Evolutionary conservation across 2,888 invertebrate species (phyloP), one percentile per base, ranked within the genome.

Genomic region (Zeuzera pyrina): DNA sequence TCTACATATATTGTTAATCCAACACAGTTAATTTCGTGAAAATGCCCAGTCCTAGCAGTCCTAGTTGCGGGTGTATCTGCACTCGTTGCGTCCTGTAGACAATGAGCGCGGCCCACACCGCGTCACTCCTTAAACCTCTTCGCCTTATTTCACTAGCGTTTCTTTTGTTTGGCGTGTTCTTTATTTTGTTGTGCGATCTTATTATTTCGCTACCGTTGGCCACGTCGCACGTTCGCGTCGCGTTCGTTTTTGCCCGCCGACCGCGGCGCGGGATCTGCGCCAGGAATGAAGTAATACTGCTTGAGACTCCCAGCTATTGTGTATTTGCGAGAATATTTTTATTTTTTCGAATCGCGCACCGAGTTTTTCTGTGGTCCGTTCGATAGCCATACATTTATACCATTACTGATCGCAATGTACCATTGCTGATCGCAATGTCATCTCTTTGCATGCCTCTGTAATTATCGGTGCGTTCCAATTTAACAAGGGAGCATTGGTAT

Each of bases 141-240:
- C 73, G 70, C 77, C 78, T 81, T 79, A 78, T 79, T 81, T 69
- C 69, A 68, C 67, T 61, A 73, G 66, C 67, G 69, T 70, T 73
- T 68, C 77, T 81, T 79, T 81, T 78, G 78, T 81, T 72, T 62
- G 65, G 58, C 57, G 66, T 69, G 63, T 79, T 77, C 72, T 83
- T 83, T 83, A 81, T 79, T 81, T 81, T 81, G 76, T 72, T 73
- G 76, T 64, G 73, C 72, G 77, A 78, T 79, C 81, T 83, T 83
- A 83, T 83, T 83, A 83, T 81, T 79, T 79, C 66, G 81, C 81
- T 81, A 79, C 81, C 77, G 79, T 78, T 76, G 70, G 67, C 68
- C 72, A 69, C 72, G 63, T 66, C 67, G 76, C 69, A 57, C 58
- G 62, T 53, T 60, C 60, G 56, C 49, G 61, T 66, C 62, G 68